These are phyloP conservation scores for Eurois occulta DNA, from an alignment of 2,888 invertebrate genomes.

Conservation along the genomic window DNA sequence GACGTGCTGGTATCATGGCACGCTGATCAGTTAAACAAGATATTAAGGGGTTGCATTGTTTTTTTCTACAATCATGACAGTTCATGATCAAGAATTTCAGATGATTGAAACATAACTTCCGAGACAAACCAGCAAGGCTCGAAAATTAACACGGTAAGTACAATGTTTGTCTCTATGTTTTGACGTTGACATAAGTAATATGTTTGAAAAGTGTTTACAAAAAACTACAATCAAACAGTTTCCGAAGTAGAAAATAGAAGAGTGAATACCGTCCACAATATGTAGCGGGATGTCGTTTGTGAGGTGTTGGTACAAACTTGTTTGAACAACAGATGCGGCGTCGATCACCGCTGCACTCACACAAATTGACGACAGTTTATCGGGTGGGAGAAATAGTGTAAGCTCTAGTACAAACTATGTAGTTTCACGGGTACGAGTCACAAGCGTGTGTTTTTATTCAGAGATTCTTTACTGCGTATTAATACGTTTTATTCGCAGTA, in stretches of 20 bases:
- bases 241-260: slow-evolving; percentile 4
- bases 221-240: not conserved
- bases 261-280: slow-evolving; percentile 13
- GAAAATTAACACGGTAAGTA: not conserved
- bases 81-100: not conserved
- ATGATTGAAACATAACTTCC: not conserved
- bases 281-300: slow-evolving; percentile 13
- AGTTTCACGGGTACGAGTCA: not conserved
- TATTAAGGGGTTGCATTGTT: not conserved
- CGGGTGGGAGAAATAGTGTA: not conserved
- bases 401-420: not conserved
- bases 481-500: not conserved
- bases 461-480: not conserved
- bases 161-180: not conserved
- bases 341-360: slow-evolving; percentile 38
- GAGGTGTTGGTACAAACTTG: slow-evolving; percentile 31
- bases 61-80: not conserved
- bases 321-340: slow-evolving; percentile 34
- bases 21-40: not conserved
- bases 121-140: not conserved
- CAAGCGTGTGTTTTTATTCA: not conserved
- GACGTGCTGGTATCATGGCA: not conserved
- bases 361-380: slow-evolving; percentile 32
- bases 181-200: not conserved
- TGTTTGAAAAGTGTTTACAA: not conserved